Evolutionary conservation across 1,140 invertebrate genomes (phyloP), one percentile per base, ranked within the genome.

Genomic region (Danaus plexippus): DNA sequence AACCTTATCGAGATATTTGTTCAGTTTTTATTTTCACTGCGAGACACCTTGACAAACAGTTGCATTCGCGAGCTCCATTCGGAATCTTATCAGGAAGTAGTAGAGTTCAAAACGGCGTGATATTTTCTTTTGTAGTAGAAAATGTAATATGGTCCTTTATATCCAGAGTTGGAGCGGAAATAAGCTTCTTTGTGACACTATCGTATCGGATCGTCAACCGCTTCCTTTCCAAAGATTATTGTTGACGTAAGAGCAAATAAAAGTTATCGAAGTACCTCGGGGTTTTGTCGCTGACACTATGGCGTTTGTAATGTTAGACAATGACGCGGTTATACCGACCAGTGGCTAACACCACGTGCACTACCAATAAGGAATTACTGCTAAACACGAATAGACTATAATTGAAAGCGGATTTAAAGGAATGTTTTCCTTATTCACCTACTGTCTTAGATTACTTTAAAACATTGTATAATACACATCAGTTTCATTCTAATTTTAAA

Each of bases 111-210:
- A 67, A 59, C 80, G 10, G 66, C 22, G 47, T 67, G 50, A 47
- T 11, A 46, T 59, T 59, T 63, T 61, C 51, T 64, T 61, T 62
- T 66, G 55, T 54, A 51, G 22, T 62, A 55, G 64, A 63, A 72
- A 73, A 67, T 64, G 57, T 67, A 68, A 64, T 71, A 61, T 77
- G 69, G 74, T 66, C 65, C 64, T 79, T 80, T 77, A 77, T 76
- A 66, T 64, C 64, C 63, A 66, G 63, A 77, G 69, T 75, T 59
- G 63, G 73, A 77, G 68, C 80, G 82, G 82, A 85, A 85, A 85
- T 84, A 85, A 85, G 80, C 75, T 82, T 70, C 82, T 84, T 84
- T 85, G 82, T 85, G 82, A 83, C 79, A 85, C 73, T 83, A 82
- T 84, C 77, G 74, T 74, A 79, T 83, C 74, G 74, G 69, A 76